phyloP scores from a whole-genome alignment of 2,797 vertebrate genomes.

The Phalloptychus januarius region DNA sequence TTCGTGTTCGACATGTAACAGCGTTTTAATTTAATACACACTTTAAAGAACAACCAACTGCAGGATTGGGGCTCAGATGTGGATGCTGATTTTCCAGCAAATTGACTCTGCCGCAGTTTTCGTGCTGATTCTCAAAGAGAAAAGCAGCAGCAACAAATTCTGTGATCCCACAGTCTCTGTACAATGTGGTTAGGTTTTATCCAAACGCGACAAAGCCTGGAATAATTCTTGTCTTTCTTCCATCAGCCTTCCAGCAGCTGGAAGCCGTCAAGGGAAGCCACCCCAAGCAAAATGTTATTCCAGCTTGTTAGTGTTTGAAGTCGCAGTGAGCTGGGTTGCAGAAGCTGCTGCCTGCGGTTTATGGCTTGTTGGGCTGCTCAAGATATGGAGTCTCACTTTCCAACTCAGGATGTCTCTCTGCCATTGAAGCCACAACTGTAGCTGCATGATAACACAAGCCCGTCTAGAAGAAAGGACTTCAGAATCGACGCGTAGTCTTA shows the following conservation, averaged over 20 bases:
- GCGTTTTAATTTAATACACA: slow-evolving; percentile 66
- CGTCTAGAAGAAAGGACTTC: slow-evolving; percentile 72
- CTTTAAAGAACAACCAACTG: slow-evolving; percentile 65
- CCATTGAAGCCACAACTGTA: slow-evolving; percentile 85
- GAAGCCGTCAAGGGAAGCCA: slow-evolving; percentile 81
- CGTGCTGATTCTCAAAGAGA: slow-evolving; percentile 58
- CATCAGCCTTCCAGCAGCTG: slow-evolving; percentile 82
- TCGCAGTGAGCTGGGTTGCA: slow-evolving; percentile 76
- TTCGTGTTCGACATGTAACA: slow-evolving; percentile 57
- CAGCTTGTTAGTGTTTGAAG: slow-evolving; percentile 87
- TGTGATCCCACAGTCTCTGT: slow-evolving; percentile 72
- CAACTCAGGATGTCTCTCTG: slow-evolving; percentile 82
- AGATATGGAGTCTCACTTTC: slow-evolving; percentile 84
- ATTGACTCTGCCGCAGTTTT: slow-evolving; percentile 70
- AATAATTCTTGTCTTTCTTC: slow-evolving; percentile 81
- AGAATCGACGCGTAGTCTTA: slow-evolving; percentile 76
- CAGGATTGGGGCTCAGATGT: slow-evolving; percentile 58
- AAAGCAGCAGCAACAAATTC: slow-evolving; percentile 70
- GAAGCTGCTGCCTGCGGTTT: slow-evolving; percentile 81
- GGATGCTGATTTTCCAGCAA: slow-evolving; percentile 74
- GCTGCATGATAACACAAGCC: slow-evolving; percentile 79
- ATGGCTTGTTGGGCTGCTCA: slow-evolving; percentile 81
- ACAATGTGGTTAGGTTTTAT: slow-evolving; percentile 76
- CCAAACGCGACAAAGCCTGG: slow-evolving; percentile 77
- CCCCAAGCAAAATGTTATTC: slow-evolving; percentile 87